Conservation (phyloP, 1,140 invertebrate genomes). For the Trachymyrmex cornetzi region DNA sequence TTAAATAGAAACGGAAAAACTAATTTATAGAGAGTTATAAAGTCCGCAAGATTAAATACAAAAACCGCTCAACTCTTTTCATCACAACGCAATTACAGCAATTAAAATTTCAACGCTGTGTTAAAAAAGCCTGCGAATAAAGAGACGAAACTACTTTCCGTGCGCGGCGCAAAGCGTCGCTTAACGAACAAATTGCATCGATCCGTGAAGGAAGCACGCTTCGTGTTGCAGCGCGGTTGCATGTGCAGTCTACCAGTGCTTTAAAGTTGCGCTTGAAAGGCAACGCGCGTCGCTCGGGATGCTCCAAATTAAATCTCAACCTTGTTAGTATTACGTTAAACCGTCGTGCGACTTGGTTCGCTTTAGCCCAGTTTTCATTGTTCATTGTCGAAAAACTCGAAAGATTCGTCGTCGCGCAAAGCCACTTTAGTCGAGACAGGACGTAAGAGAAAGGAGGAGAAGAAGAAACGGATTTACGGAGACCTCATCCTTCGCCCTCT, state of each 20-base stretch:
- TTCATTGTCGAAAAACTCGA: constrained; percentile 49
- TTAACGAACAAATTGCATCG: constrained; percentile 61
- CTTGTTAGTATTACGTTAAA: constrained; percentile 70
- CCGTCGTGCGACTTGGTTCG: constrained; percentile 41
- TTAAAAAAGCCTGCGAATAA: constrained; percentile 43
- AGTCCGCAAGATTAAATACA: constrained; percentile 57
- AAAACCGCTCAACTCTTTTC: constrained; percentile 54
- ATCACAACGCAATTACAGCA: constrained; percentile 56
- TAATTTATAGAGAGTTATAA: constrained; percentile 49
- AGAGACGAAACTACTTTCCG: constrained; percentile 56
- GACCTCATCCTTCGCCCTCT: constrained; percentile 1
- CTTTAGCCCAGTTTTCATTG: constrained; percentile 63
- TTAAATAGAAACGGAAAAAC: constrained; percentile 43
- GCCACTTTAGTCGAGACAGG: constrained; percentile 58
- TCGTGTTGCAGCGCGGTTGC: constrained; percentile 52
- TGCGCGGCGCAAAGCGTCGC: constrained; percentile 51
- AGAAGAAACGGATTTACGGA: constrained; percentile 66
- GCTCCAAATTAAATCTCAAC: constrained; percentile 67
- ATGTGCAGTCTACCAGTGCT: constrained; percentile 44
- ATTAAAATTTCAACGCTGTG: constrained; percentile 61
- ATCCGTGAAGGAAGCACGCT: constrained; percentile 59
- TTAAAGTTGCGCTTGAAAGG: constrained; percentile 42
- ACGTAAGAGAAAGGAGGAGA: constrained; percentile 27
- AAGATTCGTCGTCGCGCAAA: constrained; percentile 40
- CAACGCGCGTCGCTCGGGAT: constrained; percentile 43